A percentile compares a stretch with the other conserved stretches of the same genome.
Evolutionary conservation across 2,888 invertebrate species (phyloP).

Genomic region (Drosophila diplacantha): DNA sequence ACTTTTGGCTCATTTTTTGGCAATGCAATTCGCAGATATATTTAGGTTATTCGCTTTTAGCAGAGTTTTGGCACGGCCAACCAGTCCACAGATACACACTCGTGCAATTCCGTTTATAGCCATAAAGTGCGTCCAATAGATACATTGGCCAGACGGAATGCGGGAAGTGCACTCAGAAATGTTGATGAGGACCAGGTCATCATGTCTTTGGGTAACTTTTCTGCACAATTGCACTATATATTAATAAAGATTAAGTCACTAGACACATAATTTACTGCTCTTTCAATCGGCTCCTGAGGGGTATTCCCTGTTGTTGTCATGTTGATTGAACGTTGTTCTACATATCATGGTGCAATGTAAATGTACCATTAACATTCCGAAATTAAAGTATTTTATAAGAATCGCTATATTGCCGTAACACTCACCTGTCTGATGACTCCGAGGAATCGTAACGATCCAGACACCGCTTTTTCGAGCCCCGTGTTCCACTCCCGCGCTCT

Average conservation of each 20-base stretch:
- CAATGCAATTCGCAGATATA: slow-evolving; percentile 41
- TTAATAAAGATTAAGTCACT: background rate
- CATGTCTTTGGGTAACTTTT: background rate
- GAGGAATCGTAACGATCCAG: slow-evolving; percentile 95
- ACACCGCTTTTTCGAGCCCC: slow-evolving; percentile 85
- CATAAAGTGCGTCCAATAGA: background rate
- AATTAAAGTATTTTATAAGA: no score
- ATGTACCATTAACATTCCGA: no score
- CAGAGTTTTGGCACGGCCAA: slow-evolving; percentile 30
- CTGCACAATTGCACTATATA: no score
- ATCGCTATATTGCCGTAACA: background rate
- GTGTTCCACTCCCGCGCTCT: slow-evolving; percentile 82
- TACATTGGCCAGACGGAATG: slow-evolving; percentile 11
- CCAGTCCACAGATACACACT: slow-evolving; percentile 19
- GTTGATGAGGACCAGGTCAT: background rate
- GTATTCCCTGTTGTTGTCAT: background rate
- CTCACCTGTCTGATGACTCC: slow-evolving; percentile 95
- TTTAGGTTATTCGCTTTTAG: slow-evolving; percentile 46
- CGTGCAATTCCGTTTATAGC: slow-evolving; percentile 17
- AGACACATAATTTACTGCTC: background rate
- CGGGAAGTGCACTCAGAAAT: background rate
- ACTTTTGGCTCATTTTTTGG: slow-evolving; percentile 36
- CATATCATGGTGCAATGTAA: no score
- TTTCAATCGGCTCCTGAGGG: background rate
- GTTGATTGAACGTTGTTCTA: background rate